These are phyloP conservation scores for Nymphalis io DNA, from an alignment of 1,140 invertebrate species.

Conservation along the genomic window DNA sequence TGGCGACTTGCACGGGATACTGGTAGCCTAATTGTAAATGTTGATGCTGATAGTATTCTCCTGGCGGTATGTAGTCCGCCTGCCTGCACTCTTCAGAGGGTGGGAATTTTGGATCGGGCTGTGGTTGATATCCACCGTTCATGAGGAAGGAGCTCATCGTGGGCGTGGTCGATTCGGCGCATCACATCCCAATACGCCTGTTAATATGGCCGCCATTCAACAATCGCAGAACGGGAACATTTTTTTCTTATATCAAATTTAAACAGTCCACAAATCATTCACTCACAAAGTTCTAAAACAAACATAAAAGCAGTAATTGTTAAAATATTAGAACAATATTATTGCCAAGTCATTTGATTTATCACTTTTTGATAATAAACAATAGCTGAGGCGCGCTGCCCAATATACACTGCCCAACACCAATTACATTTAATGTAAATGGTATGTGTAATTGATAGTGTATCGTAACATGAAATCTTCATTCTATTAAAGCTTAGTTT, in stretches of 20 bases:
- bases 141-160: conserved; percentile 96
- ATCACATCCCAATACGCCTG: conserved; percentile 68
- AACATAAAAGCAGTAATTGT: conserved; percentile 48
- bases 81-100: conserved; percentile 93
- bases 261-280: conserved; percentile 53
- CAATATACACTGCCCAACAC: no score
- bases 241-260: conserved; percentile 43
- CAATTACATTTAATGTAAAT: no score
- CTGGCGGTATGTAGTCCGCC: conserved; percentile 88
- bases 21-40: conserved; percentile 86
- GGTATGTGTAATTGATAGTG: no score
- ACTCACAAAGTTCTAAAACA: conserved; percentile 43
- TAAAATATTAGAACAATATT: conserved; percentile 53
- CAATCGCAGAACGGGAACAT: conserved; percentile 46
- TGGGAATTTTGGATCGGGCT: conserved; percentile 92
- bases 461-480: no score
- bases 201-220: conserved; percentile 72
- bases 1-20: conserved; percentile 82
- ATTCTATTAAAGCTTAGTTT: no score
- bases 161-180: conserved; percentile 69
- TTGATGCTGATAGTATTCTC: conserved; percentile 85
- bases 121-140: conserved; percentile 85
- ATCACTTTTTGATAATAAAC: conserved; percentile 80
- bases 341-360: conserved; percentile 78
- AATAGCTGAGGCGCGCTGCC: conserved; percentile 65